A percentile compares a stretch with the other conserved stretches of the same genome.
phyloP scores from a whole-genome alignment of 2,113 vertebrate species.

The Cathartes aura region DNA sequence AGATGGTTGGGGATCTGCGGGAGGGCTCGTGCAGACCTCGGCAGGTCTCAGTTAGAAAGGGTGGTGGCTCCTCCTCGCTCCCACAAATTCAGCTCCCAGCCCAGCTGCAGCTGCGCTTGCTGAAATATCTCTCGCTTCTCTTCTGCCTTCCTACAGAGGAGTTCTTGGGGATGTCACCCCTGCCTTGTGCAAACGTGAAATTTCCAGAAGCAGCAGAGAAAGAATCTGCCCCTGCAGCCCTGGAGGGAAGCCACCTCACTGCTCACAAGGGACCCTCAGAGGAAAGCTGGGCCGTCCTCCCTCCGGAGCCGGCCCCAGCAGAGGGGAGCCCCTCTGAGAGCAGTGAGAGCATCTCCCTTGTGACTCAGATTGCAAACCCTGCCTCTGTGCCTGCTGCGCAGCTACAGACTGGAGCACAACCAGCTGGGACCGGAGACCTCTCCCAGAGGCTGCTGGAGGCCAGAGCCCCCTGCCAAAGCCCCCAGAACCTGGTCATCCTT shows the following conservation, averaged over 20 bases:
- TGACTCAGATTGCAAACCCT: slow-evolving; percentile 87
- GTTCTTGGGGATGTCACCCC: slow-evolving; percentile 79
- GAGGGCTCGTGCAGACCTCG: neutral
- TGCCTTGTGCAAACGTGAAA: slow-evolving; percentile 69
- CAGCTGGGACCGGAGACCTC: slow-evolving; percentile 21
- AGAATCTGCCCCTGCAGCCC: neutral
- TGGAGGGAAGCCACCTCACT: slow-evolving; percentile 15
- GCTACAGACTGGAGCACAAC: slow-evolving; percentile 20
- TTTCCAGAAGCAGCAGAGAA: slow-evolving; percentile 70
- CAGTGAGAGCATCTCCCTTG: slow-evolving; percentile 90
- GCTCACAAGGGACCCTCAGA: neutral
- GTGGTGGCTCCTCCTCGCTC: neutral
- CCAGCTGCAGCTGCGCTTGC: neutral
- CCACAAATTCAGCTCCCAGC: neutral
- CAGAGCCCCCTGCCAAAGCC: slow-evolving; percentile 41
- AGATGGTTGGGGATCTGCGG: neutral
- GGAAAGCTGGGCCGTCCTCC: slow-evolving; percentile 44
- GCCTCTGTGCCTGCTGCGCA: slow-evolving; percentile 40
- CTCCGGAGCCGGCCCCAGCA: neutral
- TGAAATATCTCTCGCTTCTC: slow-evolving; percentile 9
- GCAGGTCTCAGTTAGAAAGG: neutral
- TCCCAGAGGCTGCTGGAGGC: slow-evolving; percentile 69
- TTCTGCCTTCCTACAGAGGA: slow-evolving; percentile 80
- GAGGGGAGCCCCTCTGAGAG: slow-evolving; percentile 87
- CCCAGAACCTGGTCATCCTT: slow-evolving; percentile 33